A percentile compares a stretch with the other conserved stretches of the same genome.
Conservation (phyloP, 1,140 invertebrate genomes). For the Matsumurasca onukii region DNA sequence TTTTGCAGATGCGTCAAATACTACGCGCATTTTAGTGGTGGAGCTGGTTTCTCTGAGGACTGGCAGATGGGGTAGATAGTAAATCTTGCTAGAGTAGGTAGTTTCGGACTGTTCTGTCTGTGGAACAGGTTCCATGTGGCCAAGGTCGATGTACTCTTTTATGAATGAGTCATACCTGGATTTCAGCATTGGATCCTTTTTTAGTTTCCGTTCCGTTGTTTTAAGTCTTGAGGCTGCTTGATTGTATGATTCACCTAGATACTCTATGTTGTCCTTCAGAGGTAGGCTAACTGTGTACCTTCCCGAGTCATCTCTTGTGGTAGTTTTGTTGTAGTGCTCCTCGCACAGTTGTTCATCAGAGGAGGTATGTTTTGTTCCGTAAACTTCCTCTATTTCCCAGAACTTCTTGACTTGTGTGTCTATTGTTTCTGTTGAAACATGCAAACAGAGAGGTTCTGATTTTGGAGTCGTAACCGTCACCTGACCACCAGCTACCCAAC, state of each 20-base stretch:
- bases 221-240: constrained; percentile 6
- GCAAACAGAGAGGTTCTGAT: no score
- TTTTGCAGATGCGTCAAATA: constrained; percentile 36
- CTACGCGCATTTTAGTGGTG: constrained; percentile 32
- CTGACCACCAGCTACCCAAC: no score
- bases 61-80: constrained; percentile 34
- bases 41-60: constrained; percentile 33
- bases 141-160: constrained; percentile 17
- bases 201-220: constrained; percentile 17
- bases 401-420: constrained; percentile 15
- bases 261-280: background rate
- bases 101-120: constrained; percentile 28
- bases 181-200: background rate
- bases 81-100: no score
- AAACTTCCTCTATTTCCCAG: constrained; percentile 19
- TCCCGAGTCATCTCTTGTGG: constrained; percentile 12
- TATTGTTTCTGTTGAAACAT: no score
- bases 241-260: constrained; percentile 23
- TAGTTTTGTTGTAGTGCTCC: constrained; percentile 19
- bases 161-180: constrained; percentile 22
- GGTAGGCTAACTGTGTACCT: constrained; percentile 30
- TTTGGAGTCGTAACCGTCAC: no score
- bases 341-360: constrained; percentile 25
- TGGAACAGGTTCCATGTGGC: constrained; percentile 25
- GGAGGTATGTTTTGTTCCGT: background rate